Percentiles rank a stretch among this genome's conserved stretches.
These are phyloP conservation scores for Squalus acanthias DNA, from an alignment of 2,797 vertebrate species.

Conservation along the genomic window DNA sequence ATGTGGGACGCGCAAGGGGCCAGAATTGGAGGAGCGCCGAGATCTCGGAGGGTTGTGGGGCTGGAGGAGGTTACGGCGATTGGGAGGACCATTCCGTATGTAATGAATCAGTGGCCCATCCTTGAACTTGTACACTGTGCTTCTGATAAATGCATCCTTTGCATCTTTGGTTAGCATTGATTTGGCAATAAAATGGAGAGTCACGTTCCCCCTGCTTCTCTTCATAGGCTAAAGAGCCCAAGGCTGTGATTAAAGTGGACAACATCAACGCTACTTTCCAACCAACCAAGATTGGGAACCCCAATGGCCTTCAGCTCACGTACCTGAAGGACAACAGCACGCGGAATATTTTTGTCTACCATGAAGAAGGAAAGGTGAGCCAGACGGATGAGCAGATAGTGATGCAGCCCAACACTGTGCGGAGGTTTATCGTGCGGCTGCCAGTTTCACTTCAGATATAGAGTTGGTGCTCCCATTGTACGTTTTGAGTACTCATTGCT, in stretches of 20 bases:
- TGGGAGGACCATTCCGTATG: neutral
- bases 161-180: neutral
- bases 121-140: neutral
- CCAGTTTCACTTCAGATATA: neutral
- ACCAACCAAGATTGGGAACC: slow-evolving; percentile 73
- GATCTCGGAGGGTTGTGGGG: neutral
- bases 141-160: neutral
- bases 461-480: neutral
- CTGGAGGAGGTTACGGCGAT: neutral
- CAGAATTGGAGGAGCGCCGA: neutral
- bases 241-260: slow-evolving; percentile 78
- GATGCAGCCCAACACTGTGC: neutral
- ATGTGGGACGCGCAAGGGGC: neutral
- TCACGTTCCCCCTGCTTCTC: neutral
- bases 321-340: slow-evolving; percentile 84
- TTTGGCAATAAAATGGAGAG: neutral
- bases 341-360: slow-evolving; percentile 82
- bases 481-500: neutral
- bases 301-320: slow-evolving; percentile 80
- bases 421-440: too few species aligned
- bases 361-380: slow-evolving; percentile 69
- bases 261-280: slow-evolving; percentile 81
- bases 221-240: slow-evolving; percentile 77
- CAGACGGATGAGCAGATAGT: neutral
- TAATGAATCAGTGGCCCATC: neutral